A percentile compares a stretch with the other conserved stretches of the same genome.
These are phyloP conservation scores for Beris chalybata DNA, from an alignment of 2,888 invertebrate species.

Conservation along the genomic window DNA sequence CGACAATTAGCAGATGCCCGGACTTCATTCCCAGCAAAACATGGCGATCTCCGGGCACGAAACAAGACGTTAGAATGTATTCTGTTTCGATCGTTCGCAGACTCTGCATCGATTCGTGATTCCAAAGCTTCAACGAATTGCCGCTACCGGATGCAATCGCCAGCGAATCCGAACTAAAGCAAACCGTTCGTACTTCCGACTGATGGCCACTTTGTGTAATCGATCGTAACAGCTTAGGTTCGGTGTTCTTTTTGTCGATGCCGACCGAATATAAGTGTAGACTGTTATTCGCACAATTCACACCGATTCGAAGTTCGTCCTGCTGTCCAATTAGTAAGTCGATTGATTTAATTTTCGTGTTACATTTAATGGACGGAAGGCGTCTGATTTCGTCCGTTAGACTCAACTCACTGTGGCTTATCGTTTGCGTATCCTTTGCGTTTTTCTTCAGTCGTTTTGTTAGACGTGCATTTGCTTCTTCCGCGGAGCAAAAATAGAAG, in stretches of 20 bases:
- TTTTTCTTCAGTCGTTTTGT: conserved; percentile 76
- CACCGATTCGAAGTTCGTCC: conserved; percentile 69
- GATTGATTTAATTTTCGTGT: conserved; percentile 71
- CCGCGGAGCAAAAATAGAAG: conserved; percentile 76
- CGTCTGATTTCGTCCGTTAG: conserved; percentile 75
- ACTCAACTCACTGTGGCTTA: conserved; percentile 55
- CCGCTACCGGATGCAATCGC: conserved; percentile 84
- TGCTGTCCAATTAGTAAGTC: conserved; percentile 71
- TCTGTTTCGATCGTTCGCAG: conserved; percentile 68
- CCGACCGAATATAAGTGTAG: conserved; percentile 68
- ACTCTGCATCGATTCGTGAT: conserved; percentile 69
- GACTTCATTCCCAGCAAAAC: conserved; percentile 83
- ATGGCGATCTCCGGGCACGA: conserved; percentile 89
- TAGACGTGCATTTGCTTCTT: conserved; percentile 70
- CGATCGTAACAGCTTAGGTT: conserved; percentile 64
- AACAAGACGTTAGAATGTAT: conserved; percentile 72
- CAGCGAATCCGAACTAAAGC: conserved; percentile 89
- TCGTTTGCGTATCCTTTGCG: conserved; percentile 57
- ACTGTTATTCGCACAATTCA: conserved; percentile 72
- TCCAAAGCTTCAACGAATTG: conserved; percentile 93
- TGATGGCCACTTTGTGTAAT: conserved; percentile 82
- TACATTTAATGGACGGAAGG: conserved; percentile 66
- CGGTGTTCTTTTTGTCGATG: conserved; percentile 58
- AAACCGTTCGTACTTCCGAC: conserved; percentile 82
- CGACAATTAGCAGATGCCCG: conserved; percentile 80